Percentiles rank a stretch among this genome's conserved stretches.
Evolutionary conservation across 2,888 invertebrate species (phyloP).

Genomic region (Lepeophtheirus nordmannii): DNA sequence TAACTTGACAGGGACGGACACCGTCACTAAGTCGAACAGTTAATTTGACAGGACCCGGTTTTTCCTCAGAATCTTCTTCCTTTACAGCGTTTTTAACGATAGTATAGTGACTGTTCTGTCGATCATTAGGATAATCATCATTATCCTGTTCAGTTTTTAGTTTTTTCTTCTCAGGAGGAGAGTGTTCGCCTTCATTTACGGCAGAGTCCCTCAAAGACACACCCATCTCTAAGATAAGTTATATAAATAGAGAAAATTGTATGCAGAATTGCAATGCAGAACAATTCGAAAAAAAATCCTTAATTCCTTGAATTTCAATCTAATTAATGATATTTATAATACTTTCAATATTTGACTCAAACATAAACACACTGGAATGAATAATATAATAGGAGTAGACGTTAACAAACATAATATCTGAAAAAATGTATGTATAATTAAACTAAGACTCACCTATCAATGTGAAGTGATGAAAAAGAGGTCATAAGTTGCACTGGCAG

Average conservation of each 20-base stretch:
- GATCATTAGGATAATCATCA: background rate
- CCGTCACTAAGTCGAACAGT: conserved; percentile 1
- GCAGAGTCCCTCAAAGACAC: conserved; percentile 1
- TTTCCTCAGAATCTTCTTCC: background rate
- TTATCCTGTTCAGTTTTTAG: background rate
- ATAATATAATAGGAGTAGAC: too few species aligned
- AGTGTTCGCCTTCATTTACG: background rate
- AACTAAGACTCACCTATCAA: background rate
- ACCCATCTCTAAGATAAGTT: background rate
- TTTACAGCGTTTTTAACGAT: background rate
- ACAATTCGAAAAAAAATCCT: too few species aligned
- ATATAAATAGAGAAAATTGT: too few species aligned
- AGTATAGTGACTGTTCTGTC: background rate
- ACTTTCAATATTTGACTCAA: too few species aligned
- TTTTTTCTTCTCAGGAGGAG: background rate
- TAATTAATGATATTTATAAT: too few species aligned
- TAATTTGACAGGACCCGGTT: background rate
- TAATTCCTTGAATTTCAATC: too few species aligned
- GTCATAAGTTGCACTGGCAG: background rate
- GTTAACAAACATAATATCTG: too few species aligned
- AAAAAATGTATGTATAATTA: background rate
- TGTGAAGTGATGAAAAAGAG: background rate
- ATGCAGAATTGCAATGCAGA: too few species aligned
- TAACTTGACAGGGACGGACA: conserved; percentile 4
- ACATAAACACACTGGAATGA: too few species aligned